Conservation (phyloP, 2,888 invertebrate genomes). For the Fissipunctia ypsillon region DNA sequence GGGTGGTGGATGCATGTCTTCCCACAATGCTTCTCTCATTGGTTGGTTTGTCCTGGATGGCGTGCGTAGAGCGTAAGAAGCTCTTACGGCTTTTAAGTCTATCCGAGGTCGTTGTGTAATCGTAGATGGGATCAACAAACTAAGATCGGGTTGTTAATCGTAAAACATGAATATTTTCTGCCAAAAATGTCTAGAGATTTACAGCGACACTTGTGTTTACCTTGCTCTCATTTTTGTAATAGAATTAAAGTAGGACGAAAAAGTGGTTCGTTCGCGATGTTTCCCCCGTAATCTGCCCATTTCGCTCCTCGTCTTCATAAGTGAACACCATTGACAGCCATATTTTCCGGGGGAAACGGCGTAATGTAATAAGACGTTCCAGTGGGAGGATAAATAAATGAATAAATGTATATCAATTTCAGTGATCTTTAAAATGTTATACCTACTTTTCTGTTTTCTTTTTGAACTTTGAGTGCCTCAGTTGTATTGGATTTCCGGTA, state of each 20-base stretch:
- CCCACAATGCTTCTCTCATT: not conserved
- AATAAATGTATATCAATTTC: slow-evolving; percentile 18
- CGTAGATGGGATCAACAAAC: not conserved
- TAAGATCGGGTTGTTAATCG: not conserved
- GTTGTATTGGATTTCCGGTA: not conserved
- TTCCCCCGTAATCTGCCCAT: slow-evolving; percentile 30
- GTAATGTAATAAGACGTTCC: slow-evolving; percentile 28
- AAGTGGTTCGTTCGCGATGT: slow-evolving; percentile 17
- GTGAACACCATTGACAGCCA: slow-evolving; percentile 48
- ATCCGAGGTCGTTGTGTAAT: not conserved
- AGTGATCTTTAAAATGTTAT: slow-evolving; percentile 15
- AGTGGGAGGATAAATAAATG: too few species aligned
- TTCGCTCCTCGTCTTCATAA: slow-evolving; percentile 49
- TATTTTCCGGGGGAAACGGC: slow-evolving; percentile 23
- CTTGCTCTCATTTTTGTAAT: slow-evolving; percentile 33
- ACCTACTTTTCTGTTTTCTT: not conserved
- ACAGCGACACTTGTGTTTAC: slow-evolving; percentile 7
- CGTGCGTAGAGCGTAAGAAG: not conserved
- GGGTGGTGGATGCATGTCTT: not conserved
- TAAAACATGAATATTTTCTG: not conserved
- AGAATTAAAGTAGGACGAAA: slow-evolving; percentile 30
- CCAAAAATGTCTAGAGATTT: not conserved
- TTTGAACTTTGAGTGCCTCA: not conserved
- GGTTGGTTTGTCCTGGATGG: not conserved
- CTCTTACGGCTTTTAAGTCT: not conserved